These are phyloP conservation scores for Pachyramphus minor DNA, from an alignment of 2,113 vertebrate genomes.

Conservation along the genomic window DNA sequence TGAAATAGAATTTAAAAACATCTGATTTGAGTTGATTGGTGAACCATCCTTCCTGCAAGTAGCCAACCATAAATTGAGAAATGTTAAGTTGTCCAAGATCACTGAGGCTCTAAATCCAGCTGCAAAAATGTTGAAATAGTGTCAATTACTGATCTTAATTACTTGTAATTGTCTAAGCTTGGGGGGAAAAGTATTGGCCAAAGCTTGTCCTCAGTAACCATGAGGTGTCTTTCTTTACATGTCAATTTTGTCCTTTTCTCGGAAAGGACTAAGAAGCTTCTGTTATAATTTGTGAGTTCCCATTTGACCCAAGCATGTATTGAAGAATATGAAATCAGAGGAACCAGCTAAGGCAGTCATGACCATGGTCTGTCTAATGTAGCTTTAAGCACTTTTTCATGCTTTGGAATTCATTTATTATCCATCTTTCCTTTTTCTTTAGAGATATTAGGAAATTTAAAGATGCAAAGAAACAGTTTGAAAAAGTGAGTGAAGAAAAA, in stretches of 20 bases:
- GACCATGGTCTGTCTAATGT: neutral
- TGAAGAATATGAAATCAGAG: neutral
- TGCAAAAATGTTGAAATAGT: neutral
- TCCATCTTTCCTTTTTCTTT: neutral
- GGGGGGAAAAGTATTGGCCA: neutral
- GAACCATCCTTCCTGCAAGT: neutral
- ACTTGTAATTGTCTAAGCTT: neutral
- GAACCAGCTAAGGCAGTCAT: accelerated
- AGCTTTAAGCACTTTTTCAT: neutral
- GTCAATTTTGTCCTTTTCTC: neutral
- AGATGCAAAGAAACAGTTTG: conserved; percentile 97
- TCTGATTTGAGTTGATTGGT: neutral
- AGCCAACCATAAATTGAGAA: neutral
- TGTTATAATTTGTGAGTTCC: neutral
- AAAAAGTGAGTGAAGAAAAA: conserved; percentile 98
- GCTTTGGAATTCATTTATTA: neutral
- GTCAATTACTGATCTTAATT: neutral
- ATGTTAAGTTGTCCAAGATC: neutral
- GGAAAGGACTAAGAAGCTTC: neutral
- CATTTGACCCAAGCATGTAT: neutral
- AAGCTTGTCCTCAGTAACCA: neutral
- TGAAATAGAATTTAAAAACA: neutral
- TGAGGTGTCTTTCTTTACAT: neutral
- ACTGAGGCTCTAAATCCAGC: neutral
- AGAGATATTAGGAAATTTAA: conserved; percentile 97